Base-by-base conservation (phyloP, 2,797 vertebrate species). In the Acipenser oxyrinchus region DNA sequence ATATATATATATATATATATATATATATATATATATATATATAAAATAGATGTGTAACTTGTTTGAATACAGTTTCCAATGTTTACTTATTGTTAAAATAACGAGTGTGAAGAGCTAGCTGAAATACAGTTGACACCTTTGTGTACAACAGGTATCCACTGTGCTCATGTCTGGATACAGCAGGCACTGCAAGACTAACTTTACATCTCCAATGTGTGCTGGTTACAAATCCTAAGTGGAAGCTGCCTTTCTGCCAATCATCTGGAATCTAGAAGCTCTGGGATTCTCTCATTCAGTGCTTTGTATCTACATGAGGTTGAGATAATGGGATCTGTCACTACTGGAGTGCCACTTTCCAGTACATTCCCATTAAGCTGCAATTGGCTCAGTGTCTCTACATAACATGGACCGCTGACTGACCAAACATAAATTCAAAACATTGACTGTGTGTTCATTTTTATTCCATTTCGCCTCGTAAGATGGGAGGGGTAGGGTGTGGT, bases 301-400 rank as follows among this genome's bases (percentile, higher is more conserved):
- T 13, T 82, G 15, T 85, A 81, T 86, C 82, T 87, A 80, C 79
- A 84, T 82, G 78, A 80, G 78, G 79, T 78, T 85, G 80, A 86
- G 84, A 87, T 86, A 87, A 88, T 87, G 84, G 86, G 83, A 84
- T 86, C 81, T 86, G 86, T 83, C 15, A 18, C 85, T 81, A 37
- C 23, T 37, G 2, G 23, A 4, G 23, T 37, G 83, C 80, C 83
- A 81, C 81, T 86, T 18, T 84, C 52, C 57, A 37, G 81, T 79
- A 77, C 77, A 53, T 82, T 79, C 82, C 87, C 83, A 87, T 86
- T 89, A 87, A 83, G 83, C 81, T 81, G 81, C 81, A 85, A 81
- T 79, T 82, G 82, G 82, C 82, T 76, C 75, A 70, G 63, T 79
- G 70, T 72, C 74, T 18, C 15, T 18, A 18, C 74, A 69, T 68